These are phyloP conservation scores for Myotis myotis DNA, from an alignment of 2,797 vertebrate species.

Conservation along the genomic window DNA sequence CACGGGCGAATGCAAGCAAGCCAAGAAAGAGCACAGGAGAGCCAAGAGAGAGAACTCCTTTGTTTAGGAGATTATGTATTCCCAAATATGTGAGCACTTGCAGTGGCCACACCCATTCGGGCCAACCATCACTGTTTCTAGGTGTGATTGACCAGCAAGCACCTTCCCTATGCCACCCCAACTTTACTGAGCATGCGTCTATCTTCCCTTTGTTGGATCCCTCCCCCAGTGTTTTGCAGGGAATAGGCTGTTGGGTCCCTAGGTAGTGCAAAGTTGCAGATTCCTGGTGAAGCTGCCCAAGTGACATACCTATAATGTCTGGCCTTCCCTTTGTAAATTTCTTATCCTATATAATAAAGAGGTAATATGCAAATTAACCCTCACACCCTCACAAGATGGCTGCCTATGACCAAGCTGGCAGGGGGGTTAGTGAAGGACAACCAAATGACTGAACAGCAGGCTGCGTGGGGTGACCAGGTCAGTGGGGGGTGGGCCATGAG, in stretches of 20 bases:
- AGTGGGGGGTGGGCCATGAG: no score
- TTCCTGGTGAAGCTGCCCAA: neutral
- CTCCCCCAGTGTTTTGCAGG: neutral
- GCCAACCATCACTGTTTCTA: neutral
- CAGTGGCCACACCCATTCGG: neutral
- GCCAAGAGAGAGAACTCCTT: neutral
- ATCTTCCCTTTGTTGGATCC: neutral
- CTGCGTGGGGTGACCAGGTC: no score
- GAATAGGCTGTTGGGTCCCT: neutral
- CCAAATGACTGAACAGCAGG: no score
- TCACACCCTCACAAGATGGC: no score
- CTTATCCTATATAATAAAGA: neutral
- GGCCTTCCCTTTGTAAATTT: neutral
- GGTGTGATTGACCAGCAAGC: neutral
- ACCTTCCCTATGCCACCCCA: neutral
- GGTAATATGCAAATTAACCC: no score
- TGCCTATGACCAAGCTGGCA: no score
- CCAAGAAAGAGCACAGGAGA: neutral
- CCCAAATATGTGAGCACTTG: neutral
- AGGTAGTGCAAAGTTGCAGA: neutral
- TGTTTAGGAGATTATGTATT: neutral
- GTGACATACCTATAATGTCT: neutral
- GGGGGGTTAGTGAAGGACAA: no score
- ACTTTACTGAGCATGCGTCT: neutral
- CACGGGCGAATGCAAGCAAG: neutral